Conservation (phyloP, 2,113 vertebrate genomes). For the Cairina moschata region DNA sequence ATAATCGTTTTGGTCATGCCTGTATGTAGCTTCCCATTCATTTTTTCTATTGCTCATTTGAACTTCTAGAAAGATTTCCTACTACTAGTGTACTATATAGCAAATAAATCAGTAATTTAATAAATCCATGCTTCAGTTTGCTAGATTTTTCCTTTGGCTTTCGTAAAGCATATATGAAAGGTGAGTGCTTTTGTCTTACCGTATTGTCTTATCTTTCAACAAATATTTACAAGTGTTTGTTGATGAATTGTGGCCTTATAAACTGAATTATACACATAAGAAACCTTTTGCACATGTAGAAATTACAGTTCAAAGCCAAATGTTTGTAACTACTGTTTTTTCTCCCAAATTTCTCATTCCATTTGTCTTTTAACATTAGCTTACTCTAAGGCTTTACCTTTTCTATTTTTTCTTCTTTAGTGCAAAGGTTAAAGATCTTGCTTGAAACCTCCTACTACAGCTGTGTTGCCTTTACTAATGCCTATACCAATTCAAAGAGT, state of each 20-base stretch:
- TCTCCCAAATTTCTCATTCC: not conserved
- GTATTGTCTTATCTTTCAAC: not conserved
- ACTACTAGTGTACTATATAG: not conserved
- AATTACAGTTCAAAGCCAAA: not conserved
- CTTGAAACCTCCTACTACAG: not conserved
- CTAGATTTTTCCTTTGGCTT: not conserved
- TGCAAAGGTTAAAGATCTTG: not conserved
- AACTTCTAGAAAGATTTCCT: not conserved
- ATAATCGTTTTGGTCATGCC: not conserved
- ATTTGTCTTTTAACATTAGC: not conserved
- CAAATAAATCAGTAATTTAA: not conserved
- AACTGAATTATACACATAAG: not conserved
- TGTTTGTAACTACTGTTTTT: not conserved
- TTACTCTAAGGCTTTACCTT: not conserved
- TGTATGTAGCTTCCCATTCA: not conserved
- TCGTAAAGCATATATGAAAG: not conserved
- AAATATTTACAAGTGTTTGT: not conserved
- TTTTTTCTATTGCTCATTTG: not conserved
- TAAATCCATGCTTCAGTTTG: not conserved
- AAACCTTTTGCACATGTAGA: not conserved
- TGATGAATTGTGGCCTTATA: not conserved
- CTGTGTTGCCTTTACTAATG: not conserved
- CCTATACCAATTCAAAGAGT: not conserved
- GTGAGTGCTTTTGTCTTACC: not conserved
- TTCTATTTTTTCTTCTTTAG: not conserved